Conservation (phyloP, 2,888 invertebrate species). For the Chironomus tentans region DNA sequence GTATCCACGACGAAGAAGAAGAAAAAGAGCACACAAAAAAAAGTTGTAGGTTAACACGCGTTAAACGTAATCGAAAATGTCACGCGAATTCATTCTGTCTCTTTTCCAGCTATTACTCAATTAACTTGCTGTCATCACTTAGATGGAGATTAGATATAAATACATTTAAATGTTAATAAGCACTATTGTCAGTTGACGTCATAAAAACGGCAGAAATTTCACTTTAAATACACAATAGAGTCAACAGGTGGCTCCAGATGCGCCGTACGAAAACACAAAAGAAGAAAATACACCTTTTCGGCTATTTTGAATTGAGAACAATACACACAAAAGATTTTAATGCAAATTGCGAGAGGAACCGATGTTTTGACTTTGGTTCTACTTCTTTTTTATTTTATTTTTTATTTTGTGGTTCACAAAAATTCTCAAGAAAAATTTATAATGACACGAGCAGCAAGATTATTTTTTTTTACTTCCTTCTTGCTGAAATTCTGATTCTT, state of each 20-base stretch:
- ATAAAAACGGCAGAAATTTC: not conserved
- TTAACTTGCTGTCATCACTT: not conserved
- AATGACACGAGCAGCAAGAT: not conserved
- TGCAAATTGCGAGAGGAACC: slow-evolving; percentile 6
- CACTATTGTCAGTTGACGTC: not conserved
- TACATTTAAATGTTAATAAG: not conserved
- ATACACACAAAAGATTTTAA: slow-evolving; percentile 6
- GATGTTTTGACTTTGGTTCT: not conserved
- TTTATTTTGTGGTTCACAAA: not conserved
- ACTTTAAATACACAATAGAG: not conserved
- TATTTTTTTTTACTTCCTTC: not conserved
- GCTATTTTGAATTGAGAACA: not conserved
- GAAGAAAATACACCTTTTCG: no score
- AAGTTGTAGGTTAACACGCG: no score
- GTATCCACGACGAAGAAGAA: not conserved
- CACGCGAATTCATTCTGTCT: not conserved
- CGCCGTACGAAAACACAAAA: not conserved
- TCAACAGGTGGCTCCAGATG: not conserved
- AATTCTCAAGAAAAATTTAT: not conserved
- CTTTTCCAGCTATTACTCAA: not conserved
- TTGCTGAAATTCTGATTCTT: not conserved
- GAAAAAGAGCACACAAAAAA: not conserved
- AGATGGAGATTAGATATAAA: not conserved
- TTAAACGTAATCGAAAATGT: not conserved
- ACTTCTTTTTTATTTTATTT: not conserved